These are phyloP conservation scores for Orchestia grillus DNA, from an alignment of 1,140 invertebrate genomes.

Conservation along the genomic window DNA sequence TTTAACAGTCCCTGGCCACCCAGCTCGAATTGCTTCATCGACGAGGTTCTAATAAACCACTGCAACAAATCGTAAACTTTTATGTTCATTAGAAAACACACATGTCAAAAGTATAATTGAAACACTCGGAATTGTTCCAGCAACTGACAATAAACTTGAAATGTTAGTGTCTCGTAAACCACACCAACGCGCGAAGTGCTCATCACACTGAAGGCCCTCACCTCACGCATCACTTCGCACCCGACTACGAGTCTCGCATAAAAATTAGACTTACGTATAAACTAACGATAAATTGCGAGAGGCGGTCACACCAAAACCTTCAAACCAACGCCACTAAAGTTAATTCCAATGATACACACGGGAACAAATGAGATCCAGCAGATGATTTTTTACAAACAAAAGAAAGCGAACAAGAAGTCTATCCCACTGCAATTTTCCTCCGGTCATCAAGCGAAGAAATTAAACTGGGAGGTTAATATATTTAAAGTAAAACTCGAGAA, in stretches of 20 bases:
- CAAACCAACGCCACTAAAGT: background rate
- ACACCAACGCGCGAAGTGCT: background rate
- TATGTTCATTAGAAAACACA: background rate
- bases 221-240: background rate
- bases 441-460: background rate
- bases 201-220: background rate
- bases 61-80: background rate
- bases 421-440: background rate
- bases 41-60: background rate
- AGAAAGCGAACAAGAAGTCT: too few relatives aligned
- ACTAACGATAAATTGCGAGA: background rate
- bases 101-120: background rate
- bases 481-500: background rate
- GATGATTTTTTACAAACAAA: background rate
- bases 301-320: background rate
- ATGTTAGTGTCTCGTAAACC: background rate
- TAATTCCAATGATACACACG: background rate
- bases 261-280: background rate
- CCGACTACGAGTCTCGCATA: background rate
- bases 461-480: background rate
- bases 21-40: background rate
- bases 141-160: background rate
- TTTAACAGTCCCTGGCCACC: too few relatives aligned
- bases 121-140: background rate
- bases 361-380: background rate